Conservation (phyloP, 2,888 invertebrate genomes). For the Catocala sponsa region DNA sequence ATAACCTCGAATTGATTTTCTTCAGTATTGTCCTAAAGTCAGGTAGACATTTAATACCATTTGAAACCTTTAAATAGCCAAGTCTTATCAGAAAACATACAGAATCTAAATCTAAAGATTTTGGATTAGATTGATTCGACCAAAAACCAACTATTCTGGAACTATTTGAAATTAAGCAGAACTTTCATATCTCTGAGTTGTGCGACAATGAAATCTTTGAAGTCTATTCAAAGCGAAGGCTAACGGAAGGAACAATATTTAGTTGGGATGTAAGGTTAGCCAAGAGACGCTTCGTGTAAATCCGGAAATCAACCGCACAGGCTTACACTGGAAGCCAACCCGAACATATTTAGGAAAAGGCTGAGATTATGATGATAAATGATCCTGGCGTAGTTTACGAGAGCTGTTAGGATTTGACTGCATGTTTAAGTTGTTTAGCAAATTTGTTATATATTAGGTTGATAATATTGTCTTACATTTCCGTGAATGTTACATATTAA, state of each 20-base stretch:
- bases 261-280: constrained; percentile 7
- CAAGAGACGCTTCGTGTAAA: constrained; percentile 8
- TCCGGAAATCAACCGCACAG: constrained; percentile 15
- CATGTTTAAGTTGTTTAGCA: not conserved
- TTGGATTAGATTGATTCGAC: too few species aligned
- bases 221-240: not conserved
- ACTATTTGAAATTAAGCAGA: not conserved
- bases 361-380: constrained; percentile 19
- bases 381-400: constrained; percentile 6
- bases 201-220: not conserved
- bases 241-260: constrained; percentile 6
- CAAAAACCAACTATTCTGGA: too few species aligned
- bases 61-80: too few species aligned
- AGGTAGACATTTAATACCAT: too few species aligned
- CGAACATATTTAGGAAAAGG: constrained; percentile 13
- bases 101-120: too few species aligned
- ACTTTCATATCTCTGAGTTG: not conserved
- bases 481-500: too few species aligned
- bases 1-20: too few species aligned
- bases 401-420: constrained; percentile 1
- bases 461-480: too few species aligned
- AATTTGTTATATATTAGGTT: not conserved
- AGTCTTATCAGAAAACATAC: too few species aligned
- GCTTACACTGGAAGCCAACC: constrained; percentile 12
- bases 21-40: too few species aligned